Conservation (phyloP, 2,797 vertebrate species). For the Myripristis jacobus region DNA sequence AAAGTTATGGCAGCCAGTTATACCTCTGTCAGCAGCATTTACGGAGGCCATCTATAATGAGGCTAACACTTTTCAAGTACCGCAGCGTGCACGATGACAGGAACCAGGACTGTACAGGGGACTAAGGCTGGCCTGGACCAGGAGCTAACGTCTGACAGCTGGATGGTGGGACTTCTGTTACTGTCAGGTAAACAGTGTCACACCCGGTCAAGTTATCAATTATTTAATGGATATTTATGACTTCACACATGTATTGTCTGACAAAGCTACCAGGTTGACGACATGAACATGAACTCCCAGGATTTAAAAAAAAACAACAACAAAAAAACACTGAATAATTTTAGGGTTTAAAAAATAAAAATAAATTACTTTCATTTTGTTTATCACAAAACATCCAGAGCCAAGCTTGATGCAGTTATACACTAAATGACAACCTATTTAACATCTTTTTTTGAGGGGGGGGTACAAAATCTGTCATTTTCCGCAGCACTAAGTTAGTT, state of each 20-base stretch:
- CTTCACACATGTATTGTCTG: constrained; percentile 10
- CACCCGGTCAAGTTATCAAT: constrained; percentile 41
- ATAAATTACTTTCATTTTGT: constrained; percentile 36
- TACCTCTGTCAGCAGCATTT: constrained; percentile 85
- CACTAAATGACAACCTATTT: constrained; percentile 64
- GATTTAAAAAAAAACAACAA: constrained; percentile 2
- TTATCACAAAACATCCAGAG: constrained; percentile 65
- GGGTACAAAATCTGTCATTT: constrained; percentile 80
- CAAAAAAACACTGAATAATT: neutral
- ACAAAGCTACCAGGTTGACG: constrained; percentile 22
- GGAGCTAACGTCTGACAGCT: constrained; percentile 53
- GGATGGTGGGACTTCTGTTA: constrained; percentile 61
- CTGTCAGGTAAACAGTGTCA: constrained; percentile 43
- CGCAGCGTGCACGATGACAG: constrained; percentile 60
- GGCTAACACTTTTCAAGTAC: constrained; percentile 68
- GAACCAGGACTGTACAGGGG: constrained; percentile 53
- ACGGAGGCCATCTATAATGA: constrained; percentile 79
- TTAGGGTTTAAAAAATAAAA: constrained; percentile 12
- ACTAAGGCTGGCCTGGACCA: constrained; percentile 65
- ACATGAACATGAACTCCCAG: constrained; percentile 3
- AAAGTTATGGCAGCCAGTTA: constrained; percentile 84
- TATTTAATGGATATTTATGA: constrained; percentile 40
- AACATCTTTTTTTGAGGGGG: constrained; percentile 46
- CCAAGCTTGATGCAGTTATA: constrained; percentile 40
- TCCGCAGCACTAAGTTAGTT: constrained; percentile 74